Evolutionary conservation across 2,113 vertebrate genomes (phyloP), one percentile per base, ranked within the genome.

Genomic region (Strix uralensis): DNA sequence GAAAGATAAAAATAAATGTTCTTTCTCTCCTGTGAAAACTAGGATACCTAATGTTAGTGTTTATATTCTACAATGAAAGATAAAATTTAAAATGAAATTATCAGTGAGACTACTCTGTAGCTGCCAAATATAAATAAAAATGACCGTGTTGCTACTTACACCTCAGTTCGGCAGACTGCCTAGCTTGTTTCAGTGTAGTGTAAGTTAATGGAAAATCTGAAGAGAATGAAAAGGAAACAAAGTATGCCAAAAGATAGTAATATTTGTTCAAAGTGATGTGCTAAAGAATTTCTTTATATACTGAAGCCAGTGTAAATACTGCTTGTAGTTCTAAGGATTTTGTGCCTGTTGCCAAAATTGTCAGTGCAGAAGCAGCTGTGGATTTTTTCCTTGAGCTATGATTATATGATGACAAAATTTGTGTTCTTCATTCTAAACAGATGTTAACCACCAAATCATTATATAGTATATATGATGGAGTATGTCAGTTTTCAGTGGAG

Each of bases 151-250:
- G 57, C 46, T 86, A 20, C 38, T 86, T 86, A 15, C 0, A 10
- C 46, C 73, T 91, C 54, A 71, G 52, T 81, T 71, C 19, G 0
- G 23, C 15, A 34, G 32, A 17, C 29, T 77, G 47, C 46, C 15
- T 80, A 16, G 47, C 42, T 82, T 88, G 59, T 88, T 73, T 70
- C 46, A 90, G 29, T 78, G n/a, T 54, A 70, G 38, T 42, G 20
- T 82, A 70, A 90, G 71, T 81, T 86, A 93, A 84, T 84, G 86
- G 82, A 90, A 92, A 88, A 88, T 81, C 59, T 79, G 59, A 94
- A 78, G 59, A 93, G 81, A 93, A 62, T 86, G 69, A 78, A 78
- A 88, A 74, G 69, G 72, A 88, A 92, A 36, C 52, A 18, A 34
- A 54, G 55, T n/a, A 40, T 78, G 49, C 75, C 90, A 86, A 71